Conservation (phyloP, 2,113 vertebrate genomes). For the Chionis minor region DNA sequence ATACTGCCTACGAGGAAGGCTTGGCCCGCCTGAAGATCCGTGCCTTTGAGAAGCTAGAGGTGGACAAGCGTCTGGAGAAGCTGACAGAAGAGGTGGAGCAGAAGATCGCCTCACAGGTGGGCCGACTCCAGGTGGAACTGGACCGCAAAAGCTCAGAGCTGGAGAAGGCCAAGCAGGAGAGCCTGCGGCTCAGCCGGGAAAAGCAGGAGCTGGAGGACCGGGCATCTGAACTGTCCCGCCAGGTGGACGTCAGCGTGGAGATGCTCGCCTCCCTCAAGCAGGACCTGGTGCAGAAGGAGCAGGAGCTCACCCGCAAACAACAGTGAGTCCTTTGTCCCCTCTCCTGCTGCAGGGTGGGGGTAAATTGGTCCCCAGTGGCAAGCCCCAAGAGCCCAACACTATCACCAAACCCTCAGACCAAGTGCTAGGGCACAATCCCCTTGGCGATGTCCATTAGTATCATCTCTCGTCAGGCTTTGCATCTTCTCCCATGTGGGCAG, state of each 20-base stretch:
- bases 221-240: slow-evolving; percentile 90
- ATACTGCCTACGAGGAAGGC: slow-evolving; percentile 93
- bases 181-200: slow-evolving; percentile 87
- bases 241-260: slow-evolving; percentile 98
- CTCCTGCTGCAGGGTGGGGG: background rate
- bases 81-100: slow-evolving; percentile 98
- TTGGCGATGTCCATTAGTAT: background rate
- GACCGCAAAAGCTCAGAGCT: slow-evolving; percentile 94
- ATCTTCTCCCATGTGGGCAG: rapidly evolving
- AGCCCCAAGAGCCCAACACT: background rate
- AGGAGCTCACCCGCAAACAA: slow-evolving; percentile 93
- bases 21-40: slow-evolving; percentile 92
- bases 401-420: background rate
- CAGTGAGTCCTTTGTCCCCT: slow-evolving; percentile 82
- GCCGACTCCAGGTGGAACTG: slow-evolving; percentile 92
- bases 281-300: slow-evolving; percentile 96
- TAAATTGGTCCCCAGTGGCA: rapidly evolving
- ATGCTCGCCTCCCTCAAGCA: slow-evolving; percentile 97
- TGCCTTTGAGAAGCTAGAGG: slow-evolving; percentile 92
- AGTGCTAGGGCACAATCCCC: background rate
- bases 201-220: slow-evolving; percentile 96
- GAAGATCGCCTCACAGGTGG: slow-evolving; percentile 94
- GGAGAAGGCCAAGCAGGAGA: slow-evolving; percentile 94
- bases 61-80: slow-evolving; percentile 93
- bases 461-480: background rate